phyloP scores from a whole-genome alignment of 2,888 invertebrate species.

The Meandrusa payeni region DNA sequence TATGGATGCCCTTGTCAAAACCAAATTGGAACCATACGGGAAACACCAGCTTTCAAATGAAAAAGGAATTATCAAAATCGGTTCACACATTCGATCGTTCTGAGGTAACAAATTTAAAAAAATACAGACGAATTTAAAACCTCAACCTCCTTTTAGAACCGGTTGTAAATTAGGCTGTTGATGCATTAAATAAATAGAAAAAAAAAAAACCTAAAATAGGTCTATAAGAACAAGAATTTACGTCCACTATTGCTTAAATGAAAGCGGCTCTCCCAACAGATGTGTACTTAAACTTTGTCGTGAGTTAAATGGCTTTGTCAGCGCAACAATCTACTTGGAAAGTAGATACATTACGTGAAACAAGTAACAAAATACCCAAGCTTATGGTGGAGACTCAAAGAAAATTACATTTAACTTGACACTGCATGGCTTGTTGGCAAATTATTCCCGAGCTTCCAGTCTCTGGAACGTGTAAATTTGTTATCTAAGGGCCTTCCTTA shows the following conservation, averaged over 20 bases:
- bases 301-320: conserved; percentile 10
- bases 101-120: no score
- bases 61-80: no score
- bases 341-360: conserved; percentile 10
- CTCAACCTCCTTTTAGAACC: no score
- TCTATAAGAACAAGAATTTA: not conserved
- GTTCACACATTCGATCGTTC: no score
- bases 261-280: conserved; percentile 1
- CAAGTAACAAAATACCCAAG: conserved; percentile 15
- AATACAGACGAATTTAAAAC: no score
- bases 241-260: not conserved
- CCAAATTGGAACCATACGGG: no score
- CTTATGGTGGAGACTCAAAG: conserved; percentile 28
- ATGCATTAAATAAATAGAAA: no score
- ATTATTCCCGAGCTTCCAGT: conserved; percentile 32
- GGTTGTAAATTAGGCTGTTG: no score
- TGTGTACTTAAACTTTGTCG: conserved; percentile 15
- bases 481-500: conserved; percentile 34
- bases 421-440: conserved; percentile 36
- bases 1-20: no score
- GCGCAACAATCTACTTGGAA: conserved; percentile 10
- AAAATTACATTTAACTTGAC: conserved; percentile 38
- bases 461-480: conserved; percentile 35
- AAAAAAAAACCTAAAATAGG: no score
- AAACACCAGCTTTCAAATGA: no score